These are phyloP conservation scores for Gymnocypris eckloni DNA, from an alignment of 2,797 vertebrate species.

Conservation along the genomic window DNA sequence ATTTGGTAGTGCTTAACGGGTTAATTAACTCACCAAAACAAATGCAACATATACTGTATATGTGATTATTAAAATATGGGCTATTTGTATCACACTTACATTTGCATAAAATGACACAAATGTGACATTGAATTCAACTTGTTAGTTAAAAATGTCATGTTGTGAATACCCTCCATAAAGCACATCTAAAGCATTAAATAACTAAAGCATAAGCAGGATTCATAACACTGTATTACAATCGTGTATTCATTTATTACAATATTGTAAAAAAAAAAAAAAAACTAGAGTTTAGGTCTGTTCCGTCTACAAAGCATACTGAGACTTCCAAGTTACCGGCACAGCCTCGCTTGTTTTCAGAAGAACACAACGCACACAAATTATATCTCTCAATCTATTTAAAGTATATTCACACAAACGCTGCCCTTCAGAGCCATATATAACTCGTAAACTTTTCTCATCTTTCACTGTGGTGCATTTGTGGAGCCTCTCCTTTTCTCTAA, in stretches of 20 bases:
- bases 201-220: background rate
- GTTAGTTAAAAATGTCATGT: background rate
- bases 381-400: constrained; percentile 55
- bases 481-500: constrained; percentile 37
- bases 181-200: background rate
- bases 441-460: constrained; percentile 36
- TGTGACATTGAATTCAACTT: background rate
- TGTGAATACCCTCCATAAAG: background rate
- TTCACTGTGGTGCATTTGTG: constrained; percentile 29
- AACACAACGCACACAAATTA: background rate
- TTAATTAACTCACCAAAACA: background rate
- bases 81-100: background rate
- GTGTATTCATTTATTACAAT: background rate
- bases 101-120: background rate
- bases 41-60: background rate
- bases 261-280: no score
- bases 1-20: background rate
- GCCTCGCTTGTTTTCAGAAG: background rate
- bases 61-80: background rate
- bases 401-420: constrained; percentile 27
- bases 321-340: background rate
- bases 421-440: constrained; percentile 39
- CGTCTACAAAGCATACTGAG: background rate
- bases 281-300: background rate
- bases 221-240: background rate